Evolutionary conservation across 2,797 vertebrate species (phyloP), one percentile per base, ranked within the genome.

Genomic region (Triplophysa bombifrons): DNA sequence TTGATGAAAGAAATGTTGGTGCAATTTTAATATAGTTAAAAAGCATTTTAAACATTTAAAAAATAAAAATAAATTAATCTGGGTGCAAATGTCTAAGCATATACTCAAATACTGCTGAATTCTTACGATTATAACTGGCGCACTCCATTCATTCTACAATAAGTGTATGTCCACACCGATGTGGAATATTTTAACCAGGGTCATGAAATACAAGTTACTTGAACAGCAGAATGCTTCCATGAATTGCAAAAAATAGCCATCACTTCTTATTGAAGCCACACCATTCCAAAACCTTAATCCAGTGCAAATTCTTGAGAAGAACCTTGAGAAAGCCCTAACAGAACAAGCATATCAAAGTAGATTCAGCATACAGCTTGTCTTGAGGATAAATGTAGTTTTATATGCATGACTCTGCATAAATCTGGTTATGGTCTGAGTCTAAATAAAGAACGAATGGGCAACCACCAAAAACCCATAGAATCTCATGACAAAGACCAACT

Each of bases 401-500:
- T 76, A 48, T 68, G 51, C 38, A 58, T 66, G 73, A 55, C 61
- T 75, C 30, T 41, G 61, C 48, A 65, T 58, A 17, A 68, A 48
- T 58, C 64, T 20, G 27, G 74, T 56, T 76, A 66, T 14, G 19
- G 34, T 67, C 74, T 30, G 2, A 38, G 27, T 56, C 38, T 58
- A 17, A 76, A 67, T 58, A 67, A 58, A 76, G 22, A 80, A 76
- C 16, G 67, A 68, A 77, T 82, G 61, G 72, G 30, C 12, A 58
- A 63, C 65, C 69, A 74, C 41, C 77, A 82, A 75, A 70, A 19
- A 69, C 61, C 55, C 41, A 19, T 27, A 65, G 56, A 34, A 63
- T 27, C 22, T 61, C 3, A 63, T 61, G 8, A 46, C 67, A 72
- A 60, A 60, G 10, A 82, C 74, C 61, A 60, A 38, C 1, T 51